These are phyloP conservation scores for Crocodylus rhombifer DNA, from an alignment of 2,797 vertebrate species.

Conservation along the genomic window DNA sequence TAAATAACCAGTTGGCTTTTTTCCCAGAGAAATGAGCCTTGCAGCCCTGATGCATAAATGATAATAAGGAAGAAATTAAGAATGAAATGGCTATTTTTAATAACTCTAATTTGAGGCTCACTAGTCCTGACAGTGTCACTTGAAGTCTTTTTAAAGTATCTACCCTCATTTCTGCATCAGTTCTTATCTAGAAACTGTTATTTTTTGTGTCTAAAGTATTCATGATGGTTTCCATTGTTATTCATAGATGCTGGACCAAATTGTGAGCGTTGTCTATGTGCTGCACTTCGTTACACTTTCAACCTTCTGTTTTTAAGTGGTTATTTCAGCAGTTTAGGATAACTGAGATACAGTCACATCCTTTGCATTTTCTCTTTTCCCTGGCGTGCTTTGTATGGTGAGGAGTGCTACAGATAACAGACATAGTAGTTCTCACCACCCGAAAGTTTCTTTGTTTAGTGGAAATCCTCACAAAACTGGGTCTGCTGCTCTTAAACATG, in stretches of 20 bases:
- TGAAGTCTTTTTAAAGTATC: background rate
- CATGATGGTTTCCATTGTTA: rapidly evolving
- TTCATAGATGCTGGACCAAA: background rate
- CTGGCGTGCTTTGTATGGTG: background rate
- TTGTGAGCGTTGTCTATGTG: background rate
- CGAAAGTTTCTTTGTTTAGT: background rate
- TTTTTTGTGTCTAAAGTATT: background rate
- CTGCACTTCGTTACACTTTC: background rate
- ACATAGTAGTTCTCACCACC: background rate
- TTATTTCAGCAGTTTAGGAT: background rate
- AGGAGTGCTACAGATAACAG: background rate
- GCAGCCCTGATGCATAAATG: rapidly evolving
- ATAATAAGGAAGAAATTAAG: background rate
- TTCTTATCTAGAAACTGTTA: background rate
- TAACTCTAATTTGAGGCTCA: background rate
- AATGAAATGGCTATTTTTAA: background rate
- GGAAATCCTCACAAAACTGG: background rate
- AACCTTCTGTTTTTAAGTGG: background rate
- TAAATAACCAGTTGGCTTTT: background rate
- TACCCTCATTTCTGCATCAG: background rate
- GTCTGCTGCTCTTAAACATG: background rate
- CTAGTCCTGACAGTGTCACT: background rate
- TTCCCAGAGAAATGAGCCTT: background rate
- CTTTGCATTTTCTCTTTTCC: background rate
- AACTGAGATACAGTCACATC: background rate